These are phyloP conservation scores for Hybognathus amarus DNA, from an alignment of 2,797 vertebrate species.

Conservation along the genomic window DNA sequence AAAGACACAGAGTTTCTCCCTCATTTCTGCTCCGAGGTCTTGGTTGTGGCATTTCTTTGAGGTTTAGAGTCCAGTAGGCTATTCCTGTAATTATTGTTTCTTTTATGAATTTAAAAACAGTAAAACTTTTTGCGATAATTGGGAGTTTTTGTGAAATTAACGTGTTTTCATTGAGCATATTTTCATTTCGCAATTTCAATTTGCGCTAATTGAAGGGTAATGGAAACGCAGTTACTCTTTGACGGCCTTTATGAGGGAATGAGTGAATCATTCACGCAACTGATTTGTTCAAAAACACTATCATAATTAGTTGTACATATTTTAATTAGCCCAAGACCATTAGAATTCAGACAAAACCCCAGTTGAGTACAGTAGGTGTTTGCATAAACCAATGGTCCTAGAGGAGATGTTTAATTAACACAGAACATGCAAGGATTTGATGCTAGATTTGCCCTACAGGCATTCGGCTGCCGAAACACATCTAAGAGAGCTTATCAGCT, in stretches of 20 bases:
- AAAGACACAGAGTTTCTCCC: no score
- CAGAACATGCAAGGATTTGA: not conserved
- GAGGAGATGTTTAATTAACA: constrained; percentile 5
- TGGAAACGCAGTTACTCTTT: no score
- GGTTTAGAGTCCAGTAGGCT: no score
- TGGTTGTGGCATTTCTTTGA: no score
- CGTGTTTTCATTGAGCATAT: no score
- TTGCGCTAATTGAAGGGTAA: no score
- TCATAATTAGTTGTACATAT: not conserved
- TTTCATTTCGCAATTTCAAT: no score
- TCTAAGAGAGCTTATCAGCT: not conserved
- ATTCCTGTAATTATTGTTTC: no score
- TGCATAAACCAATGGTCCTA: constrained; percentile 3
- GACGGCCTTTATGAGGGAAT: not conserved
- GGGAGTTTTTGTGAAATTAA: no score
- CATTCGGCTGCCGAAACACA: not conserved
- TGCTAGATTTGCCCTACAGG: not conserved
- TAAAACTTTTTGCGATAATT: no score
- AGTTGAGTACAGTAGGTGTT: not conserved
- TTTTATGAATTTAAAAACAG: no score
- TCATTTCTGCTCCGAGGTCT: no score
- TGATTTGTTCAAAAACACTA: not conserved
- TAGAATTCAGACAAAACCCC: not conserved
- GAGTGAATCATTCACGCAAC: not conserved
- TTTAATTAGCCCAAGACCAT: not conserved